phyloP scores from a whole-genome alignment of 2,113 vertebrate species.

The Centrocercus urophasianus region DNA sequence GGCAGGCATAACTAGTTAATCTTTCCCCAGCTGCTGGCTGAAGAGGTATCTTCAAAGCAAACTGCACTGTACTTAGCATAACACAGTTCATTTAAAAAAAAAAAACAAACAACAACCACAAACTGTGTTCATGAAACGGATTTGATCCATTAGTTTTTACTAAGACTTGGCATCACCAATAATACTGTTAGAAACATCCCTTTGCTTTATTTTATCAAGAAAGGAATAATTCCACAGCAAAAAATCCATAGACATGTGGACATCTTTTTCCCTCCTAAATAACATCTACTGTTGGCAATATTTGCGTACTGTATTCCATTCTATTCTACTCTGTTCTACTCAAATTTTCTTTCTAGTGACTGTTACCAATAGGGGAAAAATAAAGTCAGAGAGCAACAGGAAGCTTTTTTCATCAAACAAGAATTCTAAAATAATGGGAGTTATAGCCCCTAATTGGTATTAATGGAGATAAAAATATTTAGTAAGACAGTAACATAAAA shows the following conservation, averaged over 20 bases:
- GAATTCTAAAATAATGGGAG: background rate
- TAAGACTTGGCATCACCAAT: background rate
- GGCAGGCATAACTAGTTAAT: background rate
- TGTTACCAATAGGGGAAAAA: background rate
- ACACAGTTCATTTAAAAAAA: background rate
- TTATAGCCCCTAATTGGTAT: background rate
- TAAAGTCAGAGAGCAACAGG: background rate
- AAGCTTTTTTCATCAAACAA: background rate
- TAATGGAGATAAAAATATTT: background rate
- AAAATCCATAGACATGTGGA: background rate
- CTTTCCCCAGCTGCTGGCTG: background rate
- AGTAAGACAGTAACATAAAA: background rate
- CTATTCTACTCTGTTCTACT: background rate
- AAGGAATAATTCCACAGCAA: background rate
- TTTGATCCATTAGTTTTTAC: background rate
- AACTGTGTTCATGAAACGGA: background rate
- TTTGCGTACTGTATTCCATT: background rate
- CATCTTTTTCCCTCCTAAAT: background rate
- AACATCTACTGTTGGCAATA: background rate
- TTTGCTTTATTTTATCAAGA: background rate
- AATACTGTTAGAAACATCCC: background rate
- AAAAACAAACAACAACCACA: background rate
- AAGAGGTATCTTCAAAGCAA: background rate
- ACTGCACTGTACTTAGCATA: no score
- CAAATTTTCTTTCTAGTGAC: background rate